phyloP scores from a whole-genome alignment of 2,888 invertebrate genomes.

The Cancer borealis region DNA sequence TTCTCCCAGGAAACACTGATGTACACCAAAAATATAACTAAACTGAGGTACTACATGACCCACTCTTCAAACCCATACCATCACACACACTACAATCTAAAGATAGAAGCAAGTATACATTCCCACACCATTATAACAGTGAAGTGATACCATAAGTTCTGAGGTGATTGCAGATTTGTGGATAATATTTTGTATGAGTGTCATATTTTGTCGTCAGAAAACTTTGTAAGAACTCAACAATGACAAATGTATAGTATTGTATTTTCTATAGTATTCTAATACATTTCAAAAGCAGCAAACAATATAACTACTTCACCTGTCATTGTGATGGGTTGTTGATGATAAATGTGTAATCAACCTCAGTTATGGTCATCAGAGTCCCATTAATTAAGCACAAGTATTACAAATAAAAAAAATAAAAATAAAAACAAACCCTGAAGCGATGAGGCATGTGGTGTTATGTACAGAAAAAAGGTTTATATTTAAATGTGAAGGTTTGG shows the following conservation, averaged over 20 bases:
- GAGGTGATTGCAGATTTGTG: not conserved
- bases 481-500: not conserved
- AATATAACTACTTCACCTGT: not conserved
- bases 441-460: not conserved
- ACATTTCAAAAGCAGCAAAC: slow-evolving; percentile 3
- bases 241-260: not conserved
- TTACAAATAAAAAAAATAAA: not conserved
- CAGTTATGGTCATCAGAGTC: not conserved
- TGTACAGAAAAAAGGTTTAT: not conserved
- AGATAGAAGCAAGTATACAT: not conserved
- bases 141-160: not conserved
- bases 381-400: not conserved
- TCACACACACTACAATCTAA: not conserved
- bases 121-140: not conserved
- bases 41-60: not conserved
- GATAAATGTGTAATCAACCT: not conserved
- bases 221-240: not conserved
- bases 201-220: not conserved
- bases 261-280: not conserved
- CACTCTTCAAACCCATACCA: not conserved
- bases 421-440: not conserved
- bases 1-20: not conserved
- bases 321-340: not conserved
- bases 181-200: not conserved
- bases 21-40: not conserved